Percentiles rank a stretch among this genome's conserved stretches.
Conservation (phyloP, 2,888 invertebrate genomes). For the Pseudococcus jackbeardsleyi region DNA sequence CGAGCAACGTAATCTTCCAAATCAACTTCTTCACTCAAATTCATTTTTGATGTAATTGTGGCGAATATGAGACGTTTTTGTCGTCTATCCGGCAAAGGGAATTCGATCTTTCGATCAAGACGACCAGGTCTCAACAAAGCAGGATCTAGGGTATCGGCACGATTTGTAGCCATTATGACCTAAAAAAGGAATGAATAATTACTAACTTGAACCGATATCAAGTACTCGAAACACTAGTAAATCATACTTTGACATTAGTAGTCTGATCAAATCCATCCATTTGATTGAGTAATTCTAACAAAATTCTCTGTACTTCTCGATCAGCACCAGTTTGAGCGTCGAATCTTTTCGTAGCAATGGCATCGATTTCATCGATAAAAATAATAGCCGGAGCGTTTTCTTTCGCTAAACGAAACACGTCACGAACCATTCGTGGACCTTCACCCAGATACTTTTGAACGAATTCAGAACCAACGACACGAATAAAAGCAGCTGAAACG, state of each 20-base stretch:
- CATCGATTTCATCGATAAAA: conserved; percentile 99
- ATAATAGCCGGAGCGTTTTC: conserved; percentile 99
- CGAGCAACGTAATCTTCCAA: conserved; percentile 98
- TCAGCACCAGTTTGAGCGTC: conserved; percentile 99
- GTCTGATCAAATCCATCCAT: conserved; percentile 99
- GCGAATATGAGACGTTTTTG: conserved; percentile 98
- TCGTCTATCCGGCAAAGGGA: conserved; percentile 93
- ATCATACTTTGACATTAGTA: conserved; percentile 94
- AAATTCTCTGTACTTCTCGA: conserved; percentile 97
- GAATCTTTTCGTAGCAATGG: conserved; percentile 98
- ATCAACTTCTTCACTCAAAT: conserved; percentile 98
- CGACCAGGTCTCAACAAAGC: conserved; percentile 94
- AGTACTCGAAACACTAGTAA: neutral
- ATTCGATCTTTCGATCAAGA: conserved; percentile 98
- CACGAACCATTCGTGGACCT: conserved; percentile 99
- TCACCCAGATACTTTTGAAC: conserved; percentile 99
- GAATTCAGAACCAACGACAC: conserved; percentile 99
- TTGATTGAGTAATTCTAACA: conserved; percentile 96
- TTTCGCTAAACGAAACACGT: conserved; percentile 98
- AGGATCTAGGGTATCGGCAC: conserved; percentile 99
- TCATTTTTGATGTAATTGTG: conserved; percentile 97
- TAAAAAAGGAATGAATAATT: conserved; percentile 33
- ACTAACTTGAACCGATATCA: neutral
- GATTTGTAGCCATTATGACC: conserved; percentile 74
- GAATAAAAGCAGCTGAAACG: conserved; percentile 91